Evolutionary conservation across 2,113 vertebrate species (phyloP), one percentile per base, ranked within the genome.

Genomic region (Circaetus gallicus): DNA sequence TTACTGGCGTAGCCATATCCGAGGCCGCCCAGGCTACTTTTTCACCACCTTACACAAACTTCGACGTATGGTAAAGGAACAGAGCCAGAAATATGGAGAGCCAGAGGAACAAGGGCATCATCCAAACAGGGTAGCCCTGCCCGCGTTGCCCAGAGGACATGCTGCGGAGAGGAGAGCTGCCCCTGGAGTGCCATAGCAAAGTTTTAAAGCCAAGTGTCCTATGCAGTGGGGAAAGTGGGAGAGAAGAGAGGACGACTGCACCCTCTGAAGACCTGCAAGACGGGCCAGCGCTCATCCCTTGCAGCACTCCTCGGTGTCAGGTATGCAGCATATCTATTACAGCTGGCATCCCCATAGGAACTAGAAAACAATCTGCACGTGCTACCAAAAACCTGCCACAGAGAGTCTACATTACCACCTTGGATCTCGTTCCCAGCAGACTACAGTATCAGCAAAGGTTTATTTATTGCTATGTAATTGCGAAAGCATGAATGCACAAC

Each of bases 1-100:
- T 61, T 16, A 38, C 36, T 4, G 31, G 17, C 7, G 2, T 0
- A 14, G 47, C 38, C 7, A 4, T 25, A 9, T 8, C 20, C 0
- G 0, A 65, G 55, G 55, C 32, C 69, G 32, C 43, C 7, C n/a
- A 31, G 31, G n/a, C 67, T 56, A 34, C 24, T 43, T 38, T 13
- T 15, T 49, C 9, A 28, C 19, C 47, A 43, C 16, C 53, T 50
- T 18, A 34, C 16, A 34, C 17, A 53, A 22, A 28, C 58, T 55
- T 34, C 16, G 15, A 19, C 32, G 10, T 12, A 24, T 4, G 15
- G 34, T 10, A 38, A n/a, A 67, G 43, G 43, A 72, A 26, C 6
- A 15, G 65, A 77, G 29, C 2, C 9, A 13, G 50, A 13, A 50
- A 38, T 5, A 43, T 0, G 0, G 49, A 45, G 20, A 40, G 24